Evolutionary conservation across 1,140 invertebrate genomes (phyloP).

Genomic region (Triops longicaudatus): DNA sequence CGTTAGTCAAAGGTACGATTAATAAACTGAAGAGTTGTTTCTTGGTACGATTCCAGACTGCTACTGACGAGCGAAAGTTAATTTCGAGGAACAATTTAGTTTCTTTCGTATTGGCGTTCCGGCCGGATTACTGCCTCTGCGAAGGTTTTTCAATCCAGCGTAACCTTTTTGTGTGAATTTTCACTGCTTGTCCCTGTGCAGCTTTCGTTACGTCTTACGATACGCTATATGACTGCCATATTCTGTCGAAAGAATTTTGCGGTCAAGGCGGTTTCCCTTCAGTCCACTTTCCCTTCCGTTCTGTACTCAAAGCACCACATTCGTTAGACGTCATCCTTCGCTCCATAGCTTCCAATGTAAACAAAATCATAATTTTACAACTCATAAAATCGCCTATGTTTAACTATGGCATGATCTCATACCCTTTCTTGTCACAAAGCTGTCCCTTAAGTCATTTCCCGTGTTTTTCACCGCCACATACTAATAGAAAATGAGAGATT

Average conservation of each 20-base stretch:
- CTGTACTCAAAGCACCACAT: neutral
- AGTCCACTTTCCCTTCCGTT: constrained; percentile 12
- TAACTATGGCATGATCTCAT: neutral
- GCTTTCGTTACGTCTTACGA: neutral
- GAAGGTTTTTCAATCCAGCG: no score
- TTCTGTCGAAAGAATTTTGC: constrained; percentile 1
- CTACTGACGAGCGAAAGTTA: no score
- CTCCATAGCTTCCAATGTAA: neutral
- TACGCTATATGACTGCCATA: neutral
- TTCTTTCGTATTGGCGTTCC: no score
- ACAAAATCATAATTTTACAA: neutral
- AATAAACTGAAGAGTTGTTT: no score
- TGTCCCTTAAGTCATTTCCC: neutral
- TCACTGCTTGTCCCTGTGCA: no score
- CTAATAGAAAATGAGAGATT: no score
- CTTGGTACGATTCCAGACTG: no score
- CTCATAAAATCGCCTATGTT: neutral
- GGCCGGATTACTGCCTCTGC: no score
- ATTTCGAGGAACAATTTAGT: no score
- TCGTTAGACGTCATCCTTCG: neutral
- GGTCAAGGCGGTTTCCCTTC: constrained; percentile 5
- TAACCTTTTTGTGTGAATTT: no score
- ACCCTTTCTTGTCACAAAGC: neutral
- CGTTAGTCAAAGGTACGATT: no score
- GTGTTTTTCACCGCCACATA: no score